Conservation (phyloP, 2,888 invertebrate species). For the Aethes cnicana region DNA sequence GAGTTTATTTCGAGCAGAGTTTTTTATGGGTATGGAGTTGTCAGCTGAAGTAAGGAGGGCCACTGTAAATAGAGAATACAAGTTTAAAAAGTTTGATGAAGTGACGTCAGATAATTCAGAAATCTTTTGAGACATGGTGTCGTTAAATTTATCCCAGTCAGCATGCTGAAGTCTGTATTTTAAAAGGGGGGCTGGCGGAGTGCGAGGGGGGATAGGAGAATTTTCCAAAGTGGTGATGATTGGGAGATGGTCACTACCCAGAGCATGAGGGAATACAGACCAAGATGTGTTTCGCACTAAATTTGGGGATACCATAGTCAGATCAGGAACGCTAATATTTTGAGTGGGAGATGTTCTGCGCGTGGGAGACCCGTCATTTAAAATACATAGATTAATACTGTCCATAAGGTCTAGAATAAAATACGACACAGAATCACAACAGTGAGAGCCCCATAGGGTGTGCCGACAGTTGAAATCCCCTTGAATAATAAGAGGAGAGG, state of each 20-base stretch:
- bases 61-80: too few species aligned
- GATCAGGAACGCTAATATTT: constrained; percentile 18
- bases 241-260: neutral
- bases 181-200: neutral
- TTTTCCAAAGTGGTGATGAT: neutral
- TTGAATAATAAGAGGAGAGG: constrained; percentile 8
- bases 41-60: too few species aligned
- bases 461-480: too few species aligned
- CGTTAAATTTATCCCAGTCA: too few species aligned
- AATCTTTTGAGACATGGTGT: too few species aligned
- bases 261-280: neutral
- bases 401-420: constrained; percentile 19
- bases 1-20: too few species aligned
- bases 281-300: neutral
- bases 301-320: neutral
- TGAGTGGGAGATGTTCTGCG: constrained; percentile 15
- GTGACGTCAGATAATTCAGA: too few species aligned
- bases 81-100: too few species aligned
- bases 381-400: constrained; percentile 12
- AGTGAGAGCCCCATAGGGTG: constrained; percentile 29
- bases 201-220: neutral
- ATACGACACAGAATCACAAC: constrained; percentile 3
- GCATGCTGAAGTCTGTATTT: too few species aligned
- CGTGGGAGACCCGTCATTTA: constrained; percentile 27
- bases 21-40: too few species aligned